Evolutionary conservation across 2,888 invertebrate species (phyloP), one percentile per base, ranked within the genome.

Genomic region (Brachycybe producta): DNA sequence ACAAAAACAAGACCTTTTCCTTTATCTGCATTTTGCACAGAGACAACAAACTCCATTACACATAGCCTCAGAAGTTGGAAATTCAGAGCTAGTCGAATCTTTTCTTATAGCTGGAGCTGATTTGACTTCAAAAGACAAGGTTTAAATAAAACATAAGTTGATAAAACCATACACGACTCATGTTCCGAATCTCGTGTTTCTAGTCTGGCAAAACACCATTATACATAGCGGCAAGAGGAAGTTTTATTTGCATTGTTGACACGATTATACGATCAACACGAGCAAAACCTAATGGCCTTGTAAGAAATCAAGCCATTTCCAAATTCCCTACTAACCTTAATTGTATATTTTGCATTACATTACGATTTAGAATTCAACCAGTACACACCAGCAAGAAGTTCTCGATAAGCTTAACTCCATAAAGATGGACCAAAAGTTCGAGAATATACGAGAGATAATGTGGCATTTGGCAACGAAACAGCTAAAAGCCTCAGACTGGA

Each of bases 161-260:
- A n/a, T 21, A 17, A 17, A 47, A 21, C 39, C 2, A 21, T 47
- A 34, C 49, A n/a, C n/a, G n/a, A n/a, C 1, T 11, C 39, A 38
- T 38, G 8, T 17, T 38, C 13, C 8, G 17, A 8, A 19, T 27
- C n/a, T 38, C 8, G 13, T 26, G 53, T 55, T 67, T 68, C 21
- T 65, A 76, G 75, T 73, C 75, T 50, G 79, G 79, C 28, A 72
- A 75, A 45, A 84, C 83, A 0, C 81, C 84, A 28, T 73, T 83
- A 60, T 76, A 83, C 56, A 75, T 84, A 26, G 84, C 84, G 0
- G 82, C 84, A 2, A 68, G 84, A 47, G 84, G 84, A 13, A 84
- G 84, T 62, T 84, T 83, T 68, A 82, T 84, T 1, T 82, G 83
- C 27, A 84, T 85, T 55, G 77, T 85, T 52, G 85, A 84, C 62